Percentiles rank a stretch among this genome's conserved stretches.
These are phyloP conservation scores for Zaprionus tsacasi DNA, from an alignment of 1,140 invertebrate genomes.

Conservation along the genomic window DNA sequence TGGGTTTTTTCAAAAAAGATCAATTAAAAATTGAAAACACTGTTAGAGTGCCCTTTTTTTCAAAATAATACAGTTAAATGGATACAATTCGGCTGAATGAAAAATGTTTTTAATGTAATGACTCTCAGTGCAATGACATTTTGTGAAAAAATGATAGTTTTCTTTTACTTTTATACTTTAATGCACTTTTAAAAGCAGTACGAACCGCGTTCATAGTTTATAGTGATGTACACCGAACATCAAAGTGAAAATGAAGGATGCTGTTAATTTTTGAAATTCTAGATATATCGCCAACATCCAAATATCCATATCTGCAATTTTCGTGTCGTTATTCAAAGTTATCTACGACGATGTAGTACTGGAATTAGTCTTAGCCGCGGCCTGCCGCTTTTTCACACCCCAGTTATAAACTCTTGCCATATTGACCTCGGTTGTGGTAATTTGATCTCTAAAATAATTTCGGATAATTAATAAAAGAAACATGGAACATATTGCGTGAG, in stretches of 20 bases:
- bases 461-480: background rate
- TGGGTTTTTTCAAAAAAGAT: background rate
- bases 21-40: background rate
- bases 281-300: conserved; percentile 24
- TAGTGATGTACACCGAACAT: conserved; percentile 17
- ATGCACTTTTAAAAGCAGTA: conserved; percentile 39
- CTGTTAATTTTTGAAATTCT: background rate
- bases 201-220: conserved; percentile 33
- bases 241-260: background rate
- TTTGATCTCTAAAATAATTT: conserved; percentile 91
- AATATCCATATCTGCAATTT: conserved; percentile 5
- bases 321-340: conserved; percentile 30
- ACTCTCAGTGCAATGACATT: conserved; percentile 1
- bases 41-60: background rate
- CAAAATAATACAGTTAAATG: background rate
- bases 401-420: conserved; percentile 98
- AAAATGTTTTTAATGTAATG: background rate
- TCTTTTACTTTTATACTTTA: background rate
- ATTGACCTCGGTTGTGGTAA: conserved; percentile 99
- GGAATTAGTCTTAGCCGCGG: conserved; percentile 80
- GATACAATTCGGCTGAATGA: background rate
- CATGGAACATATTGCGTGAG: no score
- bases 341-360: conserved; percentile 51
- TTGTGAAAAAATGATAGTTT: conserved; percentile 9
- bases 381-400: conserved; percentile 95